phyloP scores from a whole-genome alignment of 2,113 vertebrate genomes.

The Buteo buteo region DNA sequence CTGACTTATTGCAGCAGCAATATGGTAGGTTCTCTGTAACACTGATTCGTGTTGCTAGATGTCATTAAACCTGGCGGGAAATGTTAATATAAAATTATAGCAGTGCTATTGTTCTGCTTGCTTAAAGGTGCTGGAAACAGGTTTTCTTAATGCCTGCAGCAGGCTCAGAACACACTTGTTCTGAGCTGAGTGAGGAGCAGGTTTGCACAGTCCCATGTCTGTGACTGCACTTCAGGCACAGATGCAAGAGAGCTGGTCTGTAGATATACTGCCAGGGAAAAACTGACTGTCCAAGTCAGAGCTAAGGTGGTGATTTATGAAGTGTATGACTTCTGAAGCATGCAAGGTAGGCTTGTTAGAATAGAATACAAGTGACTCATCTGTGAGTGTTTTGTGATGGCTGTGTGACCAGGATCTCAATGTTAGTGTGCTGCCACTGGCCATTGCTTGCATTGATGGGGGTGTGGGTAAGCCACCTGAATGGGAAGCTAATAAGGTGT shows the following conservation, averaged over 20 bases:
- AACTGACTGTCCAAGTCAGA: background rate
- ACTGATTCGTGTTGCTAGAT: background rate
- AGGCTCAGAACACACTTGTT: background rate
- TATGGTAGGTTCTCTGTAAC: background rate
- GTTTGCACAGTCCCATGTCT: accelerated
- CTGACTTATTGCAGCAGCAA: background rate
- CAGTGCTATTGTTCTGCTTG: background rate
- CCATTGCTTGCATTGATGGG: background rate
- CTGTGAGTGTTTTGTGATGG: background rate
- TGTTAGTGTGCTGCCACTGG: background rate
- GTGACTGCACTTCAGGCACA: background rate
- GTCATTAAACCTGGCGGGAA: background rate
- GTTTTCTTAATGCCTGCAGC: background rate
- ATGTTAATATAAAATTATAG: background rate
- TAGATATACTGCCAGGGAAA: background rate
- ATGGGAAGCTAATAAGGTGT: background rate
- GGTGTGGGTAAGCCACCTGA: background rate
- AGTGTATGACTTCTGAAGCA: background rate
- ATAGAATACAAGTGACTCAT: background rate
- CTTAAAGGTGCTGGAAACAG: background rate
- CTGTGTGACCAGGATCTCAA: too few relatives aligned
- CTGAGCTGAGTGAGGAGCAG: background rate
- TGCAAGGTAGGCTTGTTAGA: background rate
- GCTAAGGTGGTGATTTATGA: background rate
- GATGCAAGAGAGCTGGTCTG: background rate